Conservation (phyloP, 2,888 invertebrate species). For the Dilophus febrilis region DNA sequence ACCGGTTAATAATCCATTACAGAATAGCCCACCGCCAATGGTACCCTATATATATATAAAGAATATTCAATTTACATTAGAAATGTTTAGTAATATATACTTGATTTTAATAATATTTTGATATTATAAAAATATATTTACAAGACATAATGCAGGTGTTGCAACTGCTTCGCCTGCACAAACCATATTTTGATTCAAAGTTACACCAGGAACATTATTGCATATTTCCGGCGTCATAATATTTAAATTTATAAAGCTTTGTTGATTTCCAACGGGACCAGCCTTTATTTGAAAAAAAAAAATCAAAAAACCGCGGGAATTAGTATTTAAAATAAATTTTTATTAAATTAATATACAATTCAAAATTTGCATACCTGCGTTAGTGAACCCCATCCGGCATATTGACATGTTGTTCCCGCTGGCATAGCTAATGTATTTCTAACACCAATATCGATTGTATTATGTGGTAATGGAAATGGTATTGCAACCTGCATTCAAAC, state of each 20-base stretch:
- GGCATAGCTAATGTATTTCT: background rate
- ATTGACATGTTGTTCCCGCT: background rate
- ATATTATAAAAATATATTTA: background rate
- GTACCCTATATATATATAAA: conserved; percentile 3
- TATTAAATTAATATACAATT: background rate
- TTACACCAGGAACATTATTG: no score
- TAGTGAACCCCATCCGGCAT: conserved; percentile 5
- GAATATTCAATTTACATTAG: no score
- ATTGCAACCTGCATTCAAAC: background rate
- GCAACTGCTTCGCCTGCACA: conserved; percentile 5
- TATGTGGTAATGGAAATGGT: conserved; percentile 6
- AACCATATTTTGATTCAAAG: conserved; percentile 1
- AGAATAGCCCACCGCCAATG: conserved; percentile 5
- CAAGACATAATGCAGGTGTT: conserved; percentile 1
- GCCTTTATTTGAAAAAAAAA: background rate
- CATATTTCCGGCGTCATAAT: no score
- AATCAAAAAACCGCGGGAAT: background rate
- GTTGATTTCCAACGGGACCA: background rate
- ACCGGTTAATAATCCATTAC: conserved; percentile 3
- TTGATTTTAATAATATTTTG: background rate
- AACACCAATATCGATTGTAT: conserved; percentile 6
- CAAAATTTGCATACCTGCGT: background rate
- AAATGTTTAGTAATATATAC: no score
- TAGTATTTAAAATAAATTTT: background rate
- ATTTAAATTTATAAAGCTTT: no score